These are phyloP conservation scores for Micrasema longulum DNA, from an alignment of 1,140 invertebrate species.

Conservation along the genomic window DNA sequence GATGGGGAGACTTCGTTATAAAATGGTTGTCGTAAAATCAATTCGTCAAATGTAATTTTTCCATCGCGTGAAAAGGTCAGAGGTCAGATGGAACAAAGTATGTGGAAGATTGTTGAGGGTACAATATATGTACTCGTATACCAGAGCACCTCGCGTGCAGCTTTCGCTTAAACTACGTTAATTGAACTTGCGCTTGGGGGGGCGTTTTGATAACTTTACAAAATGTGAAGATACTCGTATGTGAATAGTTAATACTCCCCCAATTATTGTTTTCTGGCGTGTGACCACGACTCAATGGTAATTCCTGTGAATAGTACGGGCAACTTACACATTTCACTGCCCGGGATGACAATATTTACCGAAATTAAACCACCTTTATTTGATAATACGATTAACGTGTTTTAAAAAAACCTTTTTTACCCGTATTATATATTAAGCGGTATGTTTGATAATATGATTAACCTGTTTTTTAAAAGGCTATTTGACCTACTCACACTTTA, in stretches of 20 bases:
- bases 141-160: constrained; percentile 33
- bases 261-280: constrained; percentile 8
- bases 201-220: constrained; percentile 8
- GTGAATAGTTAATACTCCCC: background rate
- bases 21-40: constrained; percentile 46
- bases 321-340: no score
- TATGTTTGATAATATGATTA: no score
- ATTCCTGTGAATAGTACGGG: no score
- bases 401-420: no score
- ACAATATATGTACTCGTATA: background rate
- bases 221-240: constrained; percentile 14
- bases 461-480: no score
- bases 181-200: constrained; percentile 20
- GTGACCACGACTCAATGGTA: no score
- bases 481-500: no score
- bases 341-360: no score
- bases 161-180: constrained; percentile 43
- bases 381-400: no score
- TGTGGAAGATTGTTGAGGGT: background rate
- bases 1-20: constrained; percentile 5
- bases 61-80: constrained; percentile 42
- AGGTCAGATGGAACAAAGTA: constrained; percentile 14
- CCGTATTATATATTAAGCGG: no score
- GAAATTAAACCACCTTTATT: no score
- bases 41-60: constrained; percentile 36